Percentiles rank a stretch among this genome's conserved stretches.
Evolutionary conservation across 2,113 vertebrate genomes (phyloP).

Genomic region (Corythoichthys haematopterus): DNA sequence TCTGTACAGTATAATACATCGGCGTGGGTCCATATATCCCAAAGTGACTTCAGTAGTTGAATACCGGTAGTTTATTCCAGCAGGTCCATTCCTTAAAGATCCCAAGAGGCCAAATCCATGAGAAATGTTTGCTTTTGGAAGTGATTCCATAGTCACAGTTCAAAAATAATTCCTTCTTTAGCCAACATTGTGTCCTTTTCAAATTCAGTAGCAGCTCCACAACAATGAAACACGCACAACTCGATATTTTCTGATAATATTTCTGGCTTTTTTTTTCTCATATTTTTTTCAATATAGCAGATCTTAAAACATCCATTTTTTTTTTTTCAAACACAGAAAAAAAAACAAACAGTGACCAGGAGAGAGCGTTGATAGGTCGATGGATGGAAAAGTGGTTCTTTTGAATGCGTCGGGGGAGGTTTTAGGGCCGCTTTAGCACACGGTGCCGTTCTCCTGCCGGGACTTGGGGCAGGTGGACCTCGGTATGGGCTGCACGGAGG

Average conservation of each 20-base stretch:
- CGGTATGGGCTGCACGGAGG: slow-evolving; percentile 92
- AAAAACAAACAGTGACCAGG: slow-evolving; percentile 12
- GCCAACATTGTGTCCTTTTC: background rate
- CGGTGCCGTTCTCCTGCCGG: slow-evolving; percentile 93
- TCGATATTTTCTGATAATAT: slow-evolving; percentile 34
- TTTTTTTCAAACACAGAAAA: slow-evolving; percentile 32
- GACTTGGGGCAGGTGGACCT: slow-evolving; percentile 95
- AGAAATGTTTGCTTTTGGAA: background rate
- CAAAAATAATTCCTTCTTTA: background rate
- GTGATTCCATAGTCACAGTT: slow-evolving; percentile 5
- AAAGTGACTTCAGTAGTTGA: slow-evolving; percentile 1
- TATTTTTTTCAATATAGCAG: slow-evolving; percentile 45
- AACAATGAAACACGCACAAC: slow-evolving; percentile 49
- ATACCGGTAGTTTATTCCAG: slow-evolving; percentile 4
- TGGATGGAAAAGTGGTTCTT: slow-evolving; percentile 30
- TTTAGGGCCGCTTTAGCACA: slow-evolving; percentile 79
- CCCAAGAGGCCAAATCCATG: slow-evolving; percentile 3
- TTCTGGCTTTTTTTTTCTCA: slow-evolving; percentile 34
- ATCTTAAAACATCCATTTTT: slow-evolving; percentile 59
- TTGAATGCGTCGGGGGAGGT: slow-evolving; percentile 1
- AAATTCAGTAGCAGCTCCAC: slow-evolving; percentile 27
- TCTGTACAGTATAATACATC: slow-evolving; percentile 71
- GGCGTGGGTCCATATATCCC: slow-evolving; percentile 15
- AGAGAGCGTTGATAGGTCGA: slow-evolving; percentile 39
- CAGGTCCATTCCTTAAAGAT: slow-evolving; percentile 14